Percentiles rank a stretch among this genome's conserved stretches.
Conservation (phyloP, 2,113 vertebrate genomes). For the Oryzias melastigma region DNA sequence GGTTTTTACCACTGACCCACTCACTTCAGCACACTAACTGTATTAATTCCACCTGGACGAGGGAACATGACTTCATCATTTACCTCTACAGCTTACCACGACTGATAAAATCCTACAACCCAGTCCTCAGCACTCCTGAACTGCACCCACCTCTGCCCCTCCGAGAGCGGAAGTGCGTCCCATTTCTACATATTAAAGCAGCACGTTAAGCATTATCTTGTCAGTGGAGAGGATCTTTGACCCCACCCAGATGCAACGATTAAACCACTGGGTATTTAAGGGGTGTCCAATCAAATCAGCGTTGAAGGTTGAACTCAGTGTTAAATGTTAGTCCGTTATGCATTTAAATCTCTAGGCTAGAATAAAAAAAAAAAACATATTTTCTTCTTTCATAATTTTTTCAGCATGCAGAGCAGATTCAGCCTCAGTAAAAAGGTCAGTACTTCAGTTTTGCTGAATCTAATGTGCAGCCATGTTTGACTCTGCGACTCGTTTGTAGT, state of each 20-base stretch:
- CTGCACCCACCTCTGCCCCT: background rate
- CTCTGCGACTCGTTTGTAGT: background rate
- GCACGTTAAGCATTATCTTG: background rate
- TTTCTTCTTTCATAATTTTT: background rate
- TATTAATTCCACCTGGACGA: too few species aligned
- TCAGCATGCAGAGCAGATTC: background rate
- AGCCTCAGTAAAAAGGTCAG: background rate
- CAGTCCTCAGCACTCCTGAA: background rate
- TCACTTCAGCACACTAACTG: too few species aligned
- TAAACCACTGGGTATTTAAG: background rate
- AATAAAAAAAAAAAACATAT: background rate
- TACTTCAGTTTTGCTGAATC: background rate
- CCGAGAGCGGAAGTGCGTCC: background rate
- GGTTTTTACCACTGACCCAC: too few species aligned
- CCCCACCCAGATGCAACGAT: background rate
- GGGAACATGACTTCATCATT: too few species aligned
- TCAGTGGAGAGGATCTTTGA: background rate
- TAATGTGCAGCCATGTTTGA: constrained; percentile 3
- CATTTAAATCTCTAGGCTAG: background rate
- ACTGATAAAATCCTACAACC: too few species aligned
- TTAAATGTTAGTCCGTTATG: too few species aligned
- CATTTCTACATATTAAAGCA: background rate
- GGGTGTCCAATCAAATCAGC: background rate
- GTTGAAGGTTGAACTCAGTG: too few species aligned
- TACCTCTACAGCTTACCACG: too few species aligned